Evolutionary conservation across 2,888 invertebrate species (phyloP).

Genomic region (Neocrepidodera transversa): DNA sequence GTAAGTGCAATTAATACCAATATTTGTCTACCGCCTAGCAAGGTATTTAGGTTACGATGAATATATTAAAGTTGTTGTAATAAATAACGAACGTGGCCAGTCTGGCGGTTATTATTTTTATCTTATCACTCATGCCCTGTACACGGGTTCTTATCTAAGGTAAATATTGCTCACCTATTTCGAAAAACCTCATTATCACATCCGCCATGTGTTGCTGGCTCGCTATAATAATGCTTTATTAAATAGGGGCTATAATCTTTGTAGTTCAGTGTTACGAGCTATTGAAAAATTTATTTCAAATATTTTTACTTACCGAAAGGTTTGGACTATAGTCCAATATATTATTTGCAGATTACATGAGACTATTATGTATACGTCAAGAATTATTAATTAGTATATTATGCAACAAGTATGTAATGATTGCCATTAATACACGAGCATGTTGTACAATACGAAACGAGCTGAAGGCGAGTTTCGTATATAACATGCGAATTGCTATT

Average conservation of each 20-base stretch:
- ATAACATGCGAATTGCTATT: too few species aligned
- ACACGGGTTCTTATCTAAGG: constrained; percentile 50
- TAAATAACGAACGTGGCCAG: constrained; percentile 46
- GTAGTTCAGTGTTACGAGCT: not conserved
- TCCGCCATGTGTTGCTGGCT: constrained; percentile 34
- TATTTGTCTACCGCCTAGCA: not conserved
- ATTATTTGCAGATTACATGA: too few species aligned
- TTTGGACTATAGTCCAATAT: too few species aligned
- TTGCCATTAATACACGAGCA: too few species aligned
- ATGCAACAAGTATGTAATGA: too few species aligned
- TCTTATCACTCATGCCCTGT: constrained; percentile 50
- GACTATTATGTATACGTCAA: too few species aligned
- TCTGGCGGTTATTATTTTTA: constrained; percentile 49
- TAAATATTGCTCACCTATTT: constrained; percentile 53
- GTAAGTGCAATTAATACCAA: constrained; percentile 10
- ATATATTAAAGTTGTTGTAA: constrained; percentile 36
- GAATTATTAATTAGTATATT: too few species aligned
- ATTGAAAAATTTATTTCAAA: not conserved
- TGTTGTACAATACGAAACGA: too few species aligned
- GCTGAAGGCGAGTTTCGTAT: too few species aligned
- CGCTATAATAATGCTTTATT: constrained; percentile 3
- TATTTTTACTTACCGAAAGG: too few species aligned
- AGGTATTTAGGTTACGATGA: constrained; percentile 37
- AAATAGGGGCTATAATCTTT: constrained; percentile 21
- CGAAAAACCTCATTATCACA: constrained; percentile 42